phyloP scores from a whole-genome alignment of 1,140 invertebrate species.

The Tenebrio molitor region DNA sequence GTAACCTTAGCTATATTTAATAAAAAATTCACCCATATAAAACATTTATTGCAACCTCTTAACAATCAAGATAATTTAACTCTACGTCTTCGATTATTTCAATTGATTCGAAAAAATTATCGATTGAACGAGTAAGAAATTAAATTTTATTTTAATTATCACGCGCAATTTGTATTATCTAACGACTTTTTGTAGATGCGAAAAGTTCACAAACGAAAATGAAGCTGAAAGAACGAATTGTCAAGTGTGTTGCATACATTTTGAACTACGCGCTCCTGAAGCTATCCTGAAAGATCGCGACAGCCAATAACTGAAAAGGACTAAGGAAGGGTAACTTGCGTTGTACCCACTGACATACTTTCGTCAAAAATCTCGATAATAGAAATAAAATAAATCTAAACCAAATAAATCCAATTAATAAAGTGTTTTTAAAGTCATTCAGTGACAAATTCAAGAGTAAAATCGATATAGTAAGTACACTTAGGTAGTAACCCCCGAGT shows the following conservation, averaged over 20 bases:
- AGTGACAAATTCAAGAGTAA: slow-evolving; percentile 3
- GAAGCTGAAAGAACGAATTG: no score
- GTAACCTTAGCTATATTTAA: slow-evolving; percentile 16
- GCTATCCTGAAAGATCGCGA: slow-evolving; percentile 50
- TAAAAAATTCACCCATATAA: slow-evolving; percentile 1
- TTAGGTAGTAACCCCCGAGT: background rate
- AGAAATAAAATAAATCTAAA: slow-evolving; percentile 12
- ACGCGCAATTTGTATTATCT: no score
- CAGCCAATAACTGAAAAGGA: slow-evolving; percentile 53
- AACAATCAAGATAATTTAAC: no score
- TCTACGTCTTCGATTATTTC: no score
- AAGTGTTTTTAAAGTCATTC: slow-evolving; percentile 29
- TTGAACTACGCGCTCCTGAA: slow-evolving; percentile 35
- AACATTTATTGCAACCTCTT: no score
- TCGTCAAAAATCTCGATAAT: slow-evolving; percentile 34
- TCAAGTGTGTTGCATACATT: slow-evolving; percentile 25
- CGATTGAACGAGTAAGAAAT: no score
- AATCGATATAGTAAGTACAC: slow-evolving; percentile 11
- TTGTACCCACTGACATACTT: slow-evolving; percentile 54
- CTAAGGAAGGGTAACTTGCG: slow-evolving; percentile 50
- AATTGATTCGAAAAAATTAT: no score
- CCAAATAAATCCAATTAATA: background rate
- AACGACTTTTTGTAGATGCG: no score
- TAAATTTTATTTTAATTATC: no score
- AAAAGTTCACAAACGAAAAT: no score